Base-by-base conservation (phyloP, 2,888 invertebrate genomes). In the Sinohyriopsis cumingii region DNA sequence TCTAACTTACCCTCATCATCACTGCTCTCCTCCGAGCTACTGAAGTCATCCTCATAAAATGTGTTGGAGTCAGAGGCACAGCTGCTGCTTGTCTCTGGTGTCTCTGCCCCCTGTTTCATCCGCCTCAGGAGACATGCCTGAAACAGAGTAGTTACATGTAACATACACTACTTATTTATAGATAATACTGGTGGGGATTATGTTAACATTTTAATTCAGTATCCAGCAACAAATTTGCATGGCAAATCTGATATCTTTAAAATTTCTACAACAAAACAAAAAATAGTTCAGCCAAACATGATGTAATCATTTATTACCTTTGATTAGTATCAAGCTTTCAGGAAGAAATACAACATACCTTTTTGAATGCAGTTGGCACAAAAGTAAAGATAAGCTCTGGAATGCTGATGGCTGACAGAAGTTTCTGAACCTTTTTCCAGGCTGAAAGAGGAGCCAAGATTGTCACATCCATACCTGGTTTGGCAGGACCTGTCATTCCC, bases 31-130 rank as follows among this genome's bases (percentile, higher is more conserved):
- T 95, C 95, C 0, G 96, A 96, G 89, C 95, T 96, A 85, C 96
- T 95, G 91, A 97, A 95, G 91, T 92, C 92, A 84, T 97, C 97
- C 91, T 97, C 97, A 90, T 96, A 97, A 91, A 96, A 97, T n/a
- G 96, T 97, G 63, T 96, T 96, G 18, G 96, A 96, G 91, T 97
- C 97, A 6, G 96, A 96, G 78, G 94, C 94, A 88, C 94, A 94
- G 73, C 94, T 93, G 63, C 95, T 95, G 88, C 96, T 96, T 3
- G 90, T 83, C 74, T 87, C 87, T 12, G 85, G 82, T 0, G 82
- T 78, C 67, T 86, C 96, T 19, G 84, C 83, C 15, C 86, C 86
- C 84, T 95, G 85, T 68, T 87, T 87, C 68, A 82, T 70, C 55
- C 82, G 73, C 69, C 83, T 85, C 71, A 87, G 65, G 54, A 81